A percentile compares a stretch with the other conserved stretches of the same genome.
These are phyloP conservation scores for Ormyrus labotus DNA, from an alignment of 2,888 invertebrate genomes.

Conservation along the genomic window DNA sequence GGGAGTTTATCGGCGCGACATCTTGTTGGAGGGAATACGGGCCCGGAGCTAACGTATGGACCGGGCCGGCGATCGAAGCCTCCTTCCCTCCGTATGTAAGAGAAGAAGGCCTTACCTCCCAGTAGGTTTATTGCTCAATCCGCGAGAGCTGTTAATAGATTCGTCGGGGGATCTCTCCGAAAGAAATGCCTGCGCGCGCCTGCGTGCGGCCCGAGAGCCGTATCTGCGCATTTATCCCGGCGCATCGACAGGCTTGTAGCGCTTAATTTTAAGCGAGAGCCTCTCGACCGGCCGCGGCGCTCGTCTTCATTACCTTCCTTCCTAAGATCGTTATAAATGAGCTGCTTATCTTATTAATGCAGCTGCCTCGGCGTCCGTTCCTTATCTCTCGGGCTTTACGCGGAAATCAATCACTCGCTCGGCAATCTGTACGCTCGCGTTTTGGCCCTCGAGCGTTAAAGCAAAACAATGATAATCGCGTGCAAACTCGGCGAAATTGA, in stretches of 20 bases:
- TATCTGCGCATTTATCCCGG: slow-evolving; percentile 33
- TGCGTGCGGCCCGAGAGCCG: background rate
- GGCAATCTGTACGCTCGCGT: too few species aligned
- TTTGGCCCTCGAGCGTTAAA: too few species aligned
- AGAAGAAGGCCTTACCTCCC: slow-evolving; percentile 71
- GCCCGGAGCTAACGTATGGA: slow-evolving; percentile 27
- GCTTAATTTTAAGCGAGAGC: slow-evolving; percentile 32
- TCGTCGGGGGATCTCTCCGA: slow-evolving; percentile 65
- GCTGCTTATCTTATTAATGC: too few species aligned
- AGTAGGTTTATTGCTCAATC: slow-evolving; percentile 76
- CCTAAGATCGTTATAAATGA: too few species aligned
- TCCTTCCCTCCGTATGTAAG: slow-evolving; percentile 44
- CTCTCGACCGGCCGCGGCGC: too few species aligned
- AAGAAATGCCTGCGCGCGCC: slow-evolving; percentile 5
- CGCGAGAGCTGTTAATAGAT: slow-evolving; percentile 73
- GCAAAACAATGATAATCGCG: too few species aligned
- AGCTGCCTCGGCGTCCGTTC: too few species aligned
- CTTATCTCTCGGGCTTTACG: too few species aligned
- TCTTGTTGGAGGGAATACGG: slow-evolving; percentile 74
- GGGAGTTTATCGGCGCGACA: slow-evolving; percentile 75
- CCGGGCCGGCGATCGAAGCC: too few species aligned
- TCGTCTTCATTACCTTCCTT: too few species aligned
- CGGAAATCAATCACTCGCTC: too few species aligned
- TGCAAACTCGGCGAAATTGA: too few species aligned
- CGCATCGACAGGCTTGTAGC: slow-evolving; percentile 46